A percentile compares a stretch with the other conserved stretches of the same genome.
These are phyloP conservation scores for Dione vanillae DNA, from an alignment of 2,888 invertebrate species.

Conservation along the genomic window DNA sequence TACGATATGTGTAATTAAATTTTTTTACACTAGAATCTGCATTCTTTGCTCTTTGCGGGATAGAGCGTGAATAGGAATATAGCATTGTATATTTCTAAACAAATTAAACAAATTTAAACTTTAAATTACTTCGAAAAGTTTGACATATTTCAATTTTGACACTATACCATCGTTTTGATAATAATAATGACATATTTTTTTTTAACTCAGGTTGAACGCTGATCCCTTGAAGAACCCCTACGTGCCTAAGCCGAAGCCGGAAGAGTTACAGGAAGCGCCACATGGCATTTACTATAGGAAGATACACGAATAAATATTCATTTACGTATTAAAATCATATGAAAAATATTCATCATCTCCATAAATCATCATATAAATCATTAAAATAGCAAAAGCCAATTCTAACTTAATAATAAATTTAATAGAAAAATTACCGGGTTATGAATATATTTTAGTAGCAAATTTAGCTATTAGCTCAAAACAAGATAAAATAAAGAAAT, in stretches of 20 bases:
- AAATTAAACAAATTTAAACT: too few species aligned
- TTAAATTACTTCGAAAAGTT: too few species aligned
- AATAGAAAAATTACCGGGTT: neutral
- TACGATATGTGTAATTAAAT: too few species aligned
- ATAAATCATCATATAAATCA: neutral
- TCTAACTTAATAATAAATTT: neutral
- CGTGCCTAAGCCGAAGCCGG: slow-evolving; percentile 88
- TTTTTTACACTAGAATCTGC: too few species aligned
- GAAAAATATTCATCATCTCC: neutral
- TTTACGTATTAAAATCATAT: slow-evolving; percentile 20
- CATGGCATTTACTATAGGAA: slow-evolving; percentile 50
- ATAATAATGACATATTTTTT: neutral
- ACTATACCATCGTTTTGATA: too few species aligned
- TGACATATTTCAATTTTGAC: too few species aligned
- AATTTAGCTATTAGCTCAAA: neutral
- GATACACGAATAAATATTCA: slow-evolving; percentile 41
- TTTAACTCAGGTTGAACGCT: slow-evolving; percentile 87
- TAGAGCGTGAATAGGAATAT: too few species aligned
- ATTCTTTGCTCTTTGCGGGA: too few species aligned
- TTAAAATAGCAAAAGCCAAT: neutral
- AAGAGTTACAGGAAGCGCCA: slow-evolving; percentile 62
- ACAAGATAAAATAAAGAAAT: too few species aligned
- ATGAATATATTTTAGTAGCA: neutral
- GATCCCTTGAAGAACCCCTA: slow-evolving; percentile 93
- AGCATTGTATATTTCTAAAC: too few species aligned